Conservation (phyloP, 2,113 vertebrate genomes). For the Daphoenositta chrysoptera region DNA sequence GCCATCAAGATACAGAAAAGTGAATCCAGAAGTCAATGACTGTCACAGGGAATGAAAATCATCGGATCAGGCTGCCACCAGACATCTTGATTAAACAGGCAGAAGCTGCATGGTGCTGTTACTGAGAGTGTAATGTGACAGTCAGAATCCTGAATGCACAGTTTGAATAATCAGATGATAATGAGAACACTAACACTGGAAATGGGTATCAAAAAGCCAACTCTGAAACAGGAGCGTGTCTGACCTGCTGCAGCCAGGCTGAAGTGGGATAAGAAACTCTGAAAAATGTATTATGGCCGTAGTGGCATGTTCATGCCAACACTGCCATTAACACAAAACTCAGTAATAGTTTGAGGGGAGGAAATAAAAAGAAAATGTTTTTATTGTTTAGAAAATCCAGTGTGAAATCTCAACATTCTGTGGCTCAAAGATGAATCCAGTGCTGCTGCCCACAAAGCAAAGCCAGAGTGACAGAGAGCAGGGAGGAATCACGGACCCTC, state of each 20-base stretch:
- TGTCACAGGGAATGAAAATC: neutral
- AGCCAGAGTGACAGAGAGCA: neutral
- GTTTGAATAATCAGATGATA: conserved; percentile 1
- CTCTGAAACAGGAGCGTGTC: fast-evolving
- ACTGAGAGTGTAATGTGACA: neutral
- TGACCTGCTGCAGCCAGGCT: neutral
- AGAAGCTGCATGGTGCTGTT: neutral
- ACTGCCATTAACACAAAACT: neutral
- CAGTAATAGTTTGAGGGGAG: neutral
- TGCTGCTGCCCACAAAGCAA: neutral
- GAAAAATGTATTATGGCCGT: neutral
- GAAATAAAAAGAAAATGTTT: neutral
- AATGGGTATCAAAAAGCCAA: neutral
- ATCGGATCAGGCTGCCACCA: neutral
- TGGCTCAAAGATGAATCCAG: neutral
- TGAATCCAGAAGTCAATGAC: conserved; percentile 12
- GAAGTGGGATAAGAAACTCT: neutral
- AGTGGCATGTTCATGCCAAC: neutral
- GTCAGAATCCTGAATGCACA: neutral
- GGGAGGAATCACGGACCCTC: neutral
- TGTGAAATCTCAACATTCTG: neutral
- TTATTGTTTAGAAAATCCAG: neutral
- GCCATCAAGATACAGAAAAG: conserved; percentile 19
- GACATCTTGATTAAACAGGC: neutral
- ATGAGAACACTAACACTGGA: neutral